phyloP scores from a whole-genome alignment of 2,113 vertebrate species.

The Tenrec ecaudatus region DNA sequence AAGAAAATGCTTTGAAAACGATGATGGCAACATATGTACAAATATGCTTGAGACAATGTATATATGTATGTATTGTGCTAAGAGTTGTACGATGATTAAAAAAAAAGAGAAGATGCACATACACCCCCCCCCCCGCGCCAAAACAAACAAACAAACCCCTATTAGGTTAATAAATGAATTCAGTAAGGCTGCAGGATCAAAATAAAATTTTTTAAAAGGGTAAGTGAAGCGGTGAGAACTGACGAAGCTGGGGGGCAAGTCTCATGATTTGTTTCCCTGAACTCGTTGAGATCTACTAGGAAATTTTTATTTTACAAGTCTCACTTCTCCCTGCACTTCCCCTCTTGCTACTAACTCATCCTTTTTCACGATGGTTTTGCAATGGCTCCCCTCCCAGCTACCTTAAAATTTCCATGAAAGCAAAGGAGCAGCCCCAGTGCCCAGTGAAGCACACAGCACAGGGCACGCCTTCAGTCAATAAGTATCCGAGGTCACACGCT shows the following conservation, averaged over 20 bases:
- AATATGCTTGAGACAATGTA: too few relatives aligned
- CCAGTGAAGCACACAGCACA: neutral
- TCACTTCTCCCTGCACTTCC: neutral
- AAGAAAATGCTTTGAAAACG: too few relatives aligned
- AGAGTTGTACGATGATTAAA: too few relatives aligned
- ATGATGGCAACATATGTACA: too few relatives aligned
- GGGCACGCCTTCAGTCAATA: neutral
- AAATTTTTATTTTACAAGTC: too few relatives aligned
- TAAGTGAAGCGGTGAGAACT: neutral
- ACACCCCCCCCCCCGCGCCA: too few relatives aligned
- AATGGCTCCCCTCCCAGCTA: neutral
- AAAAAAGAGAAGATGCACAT: too few relatives aligned
- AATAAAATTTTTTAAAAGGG: neutral
- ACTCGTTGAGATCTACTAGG: too few relatives aligned
- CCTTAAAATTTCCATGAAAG: neutral
- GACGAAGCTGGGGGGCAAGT: neutral
- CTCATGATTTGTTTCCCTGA: neutral
- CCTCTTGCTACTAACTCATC: neutral
- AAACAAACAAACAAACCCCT: neutral
- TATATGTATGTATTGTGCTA: too few relatives aligned
- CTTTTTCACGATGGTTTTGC: neutral
- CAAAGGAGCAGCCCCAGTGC: neutral
- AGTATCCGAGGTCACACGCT: neutral
- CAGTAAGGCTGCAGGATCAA: neutral
- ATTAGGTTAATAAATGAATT: conserved; percentile 16